A percentile compares a stretch with the other conserved stretches of the same genome.
Evolutionary conservation across 2,888 invertebrate genomes (phyloP).

Genomic region (Teleiodes luculella): DNA sequence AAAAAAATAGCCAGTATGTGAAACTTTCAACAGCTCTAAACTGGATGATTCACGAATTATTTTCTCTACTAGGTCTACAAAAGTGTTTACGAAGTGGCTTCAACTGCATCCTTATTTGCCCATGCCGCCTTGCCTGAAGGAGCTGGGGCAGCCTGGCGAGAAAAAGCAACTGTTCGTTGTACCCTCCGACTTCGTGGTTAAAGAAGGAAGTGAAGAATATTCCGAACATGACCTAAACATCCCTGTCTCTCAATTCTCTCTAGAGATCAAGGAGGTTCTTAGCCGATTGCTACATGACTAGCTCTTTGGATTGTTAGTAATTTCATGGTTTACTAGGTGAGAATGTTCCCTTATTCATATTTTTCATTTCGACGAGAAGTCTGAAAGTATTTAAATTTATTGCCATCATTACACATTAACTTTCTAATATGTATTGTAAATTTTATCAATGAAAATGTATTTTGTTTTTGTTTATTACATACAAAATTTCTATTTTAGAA

Average conservation of each 20-base stretch:
- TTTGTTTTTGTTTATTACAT: too few species aligned
- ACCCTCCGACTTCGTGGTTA: conserved; percentile 60
- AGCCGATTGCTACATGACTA: conserved; percentile 55
- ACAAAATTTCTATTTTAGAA: too few species aligned
- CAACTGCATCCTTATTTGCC: conserved; percentile 45
- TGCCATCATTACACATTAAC: too few species aligned
- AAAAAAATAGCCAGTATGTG: not conserved
- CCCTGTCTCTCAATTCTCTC: conserved; percentile 60
- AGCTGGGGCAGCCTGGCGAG: conserved; percentile 34
- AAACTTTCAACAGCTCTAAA: not conserved
- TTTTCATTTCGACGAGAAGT: too few species aligned
- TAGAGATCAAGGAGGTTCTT: conserved; percentile 64
- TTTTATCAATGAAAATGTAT: too few species aligned
- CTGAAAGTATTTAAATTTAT: too few species aligned
- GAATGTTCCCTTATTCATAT: too few species aligned
- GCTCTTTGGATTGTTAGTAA: not conserved
- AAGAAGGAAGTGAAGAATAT: conserved; percentile 31
- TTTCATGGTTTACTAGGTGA: too few species aligned
- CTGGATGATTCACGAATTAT: not conserved
- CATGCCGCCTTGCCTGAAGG: conserved; percentile 55
- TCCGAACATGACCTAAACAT: conserved; percentile 53
- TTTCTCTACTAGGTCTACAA: conserved; percentile 54
- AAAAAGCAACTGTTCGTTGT: conserved; percentile 58
- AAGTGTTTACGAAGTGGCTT: conserved; percentile 61
- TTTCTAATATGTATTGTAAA: too few species aligned